Base-by-base conservation (phyloP, 2,113 vertebrate species). In the Macheiramphus alcinus region DNA sequence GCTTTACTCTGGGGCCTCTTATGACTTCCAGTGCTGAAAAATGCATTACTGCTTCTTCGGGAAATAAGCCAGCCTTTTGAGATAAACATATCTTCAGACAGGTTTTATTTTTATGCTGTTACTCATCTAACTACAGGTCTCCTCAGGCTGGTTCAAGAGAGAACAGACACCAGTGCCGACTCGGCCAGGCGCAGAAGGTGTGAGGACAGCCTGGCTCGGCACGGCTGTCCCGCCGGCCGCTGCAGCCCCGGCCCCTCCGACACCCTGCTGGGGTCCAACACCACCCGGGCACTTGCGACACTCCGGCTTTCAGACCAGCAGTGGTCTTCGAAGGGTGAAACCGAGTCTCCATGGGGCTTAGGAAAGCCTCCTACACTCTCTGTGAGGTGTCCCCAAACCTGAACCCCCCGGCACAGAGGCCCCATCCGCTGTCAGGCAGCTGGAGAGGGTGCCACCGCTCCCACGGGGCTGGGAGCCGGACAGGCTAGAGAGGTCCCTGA, bases 161-260 rank as follows among this genome's bases (percentile, higher is more conserved):
- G 55, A 56, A 58, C 38, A 53, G 45, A 21, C 40, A 42, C 22
- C 48, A 16, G 48, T 2, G 0, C 53, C 0, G 7, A 55, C 72
- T 25, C n/a, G 16, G 36, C 20, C 68, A 58, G 66, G 63, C 19
- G 2, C 36, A 61, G 75, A 42, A 40, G 72, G 36, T 10, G 7
- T 22, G 48, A 20, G 48, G 48, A 15, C n/a, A 56, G 40, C 73
- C 66, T 8, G 5, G 52, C 29, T 47, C 5, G 0, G 34, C 45
- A 31, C 0, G 1, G 38, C 27, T 13, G 16, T 53, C 52, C 38
- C 0, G 0, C 32, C 2, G 0, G 27, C 50, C 1, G 4, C 42
- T 26, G 29, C n/a, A 21, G 36, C 36, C 36, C n/a, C 6, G 1
- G 42, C 47, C 25, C 43, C 48, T 34, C 19, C 6, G 5, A 14